These are phyloP conservation scores for Netelia melanura DNA, from an alignment of 2,888 invertebrate species.

Conservation along the genomic window DNA sequence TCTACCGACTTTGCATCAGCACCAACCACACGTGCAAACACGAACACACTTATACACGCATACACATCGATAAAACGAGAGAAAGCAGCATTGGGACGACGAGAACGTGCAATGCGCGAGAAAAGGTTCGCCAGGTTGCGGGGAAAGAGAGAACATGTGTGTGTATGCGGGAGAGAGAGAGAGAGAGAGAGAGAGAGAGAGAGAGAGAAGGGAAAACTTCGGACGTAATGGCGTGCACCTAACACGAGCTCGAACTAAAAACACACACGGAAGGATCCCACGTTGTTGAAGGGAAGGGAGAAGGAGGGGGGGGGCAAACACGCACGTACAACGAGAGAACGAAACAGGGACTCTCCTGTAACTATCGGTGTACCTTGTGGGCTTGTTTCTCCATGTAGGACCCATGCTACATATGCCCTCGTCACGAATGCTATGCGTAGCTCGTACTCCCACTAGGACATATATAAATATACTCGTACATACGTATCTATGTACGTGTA, in stretches of 20 bases:
- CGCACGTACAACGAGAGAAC: constrained; percentile 53
- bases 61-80: constrained; percentile 2
- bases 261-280: constrained; percentile 71
- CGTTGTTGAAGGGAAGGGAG: constrained; percentile 43
- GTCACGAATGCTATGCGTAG: constrained; percentile 62
- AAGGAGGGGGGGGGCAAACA: constrained; percentile 1
- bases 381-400: constrained; percentile 47
- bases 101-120: constrained; percentile 40
- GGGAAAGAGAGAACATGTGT: constrained; percentile 31
- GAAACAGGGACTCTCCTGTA: constrained; percentile 33
- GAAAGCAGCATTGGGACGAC: constrained; percentile 52
- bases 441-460: constrained; percentile 51
- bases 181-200: constrained; percentile 18
- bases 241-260: constrained; percentile 69
- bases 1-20: constrained; percentile 68
- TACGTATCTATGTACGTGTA: constrained; percentile 11
- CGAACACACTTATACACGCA: constrained; percentile 6
- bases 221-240: constrained; percentile 70
- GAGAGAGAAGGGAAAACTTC: constrained; percentile 51
- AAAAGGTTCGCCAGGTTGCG: constrained; percentile 8
- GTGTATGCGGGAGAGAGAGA: constrained; percentile 26
- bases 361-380: constrained; percentile 40
- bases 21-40: constrained; percentile 9
- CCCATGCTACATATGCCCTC: constrained; percentile 28
- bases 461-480: constrained; percentile 24